Base-by-base conservation (phyloP, 2,888 invertebrate genomes). In the Pyrrhosoma nymphula region DNA sequence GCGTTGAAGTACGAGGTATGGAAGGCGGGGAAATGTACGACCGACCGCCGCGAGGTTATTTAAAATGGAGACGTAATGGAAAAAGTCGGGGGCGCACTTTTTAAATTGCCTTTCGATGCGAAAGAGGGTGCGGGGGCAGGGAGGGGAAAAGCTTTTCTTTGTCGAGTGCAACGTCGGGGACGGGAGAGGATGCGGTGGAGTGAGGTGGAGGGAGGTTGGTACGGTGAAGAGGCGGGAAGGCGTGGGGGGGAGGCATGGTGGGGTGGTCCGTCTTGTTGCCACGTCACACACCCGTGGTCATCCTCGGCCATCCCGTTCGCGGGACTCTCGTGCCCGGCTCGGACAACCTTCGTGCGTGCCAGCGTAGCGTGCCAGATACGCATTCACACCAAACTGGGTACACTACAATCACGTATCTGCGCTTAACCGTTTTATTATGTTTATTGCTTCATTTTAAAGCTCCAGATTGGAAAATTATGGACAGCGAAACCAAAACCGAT, bases 51-150 rank as follows among this genome's bases (percentile, higher is more conserved):
- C n/a, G 93, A 93, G 93, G 93, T 93, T 69, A 93, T 93, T 93
- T 93, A 93, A 93, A 93, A 93, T 93, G 93, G 47, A 93, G 93
- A 63, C 93, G 93, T 93, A 93, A 93, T 93, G 93, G 93, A 93
- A 93, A 93, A 93, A 93, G 91, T 93, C 93, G 93, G 60, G 60
- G 60, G 93, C 91, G 88, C 47, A 69, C 93, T 93, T 93, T 93
- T 93, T 75, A 69, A 93, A 93, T 93, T 93, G 93, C 69, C 93
- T 69, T 63, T 69, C 69, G 93, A 93, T 93, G 69, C 63, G 47
- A 93, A n/a, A 69, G 63, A 69, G 63, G 47, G 47, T 14, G 18
- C 26, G 35, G 47, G 47, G 26, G 93, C 30, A 0, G 47, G 26
- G 47, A 23, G 60, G 35, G 35, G 63, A 2, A 8, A 2, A 47